Conservation (phyloP, 2,797 vertebrate genomes). For the Lepilemur septentrionalis region DNA sequence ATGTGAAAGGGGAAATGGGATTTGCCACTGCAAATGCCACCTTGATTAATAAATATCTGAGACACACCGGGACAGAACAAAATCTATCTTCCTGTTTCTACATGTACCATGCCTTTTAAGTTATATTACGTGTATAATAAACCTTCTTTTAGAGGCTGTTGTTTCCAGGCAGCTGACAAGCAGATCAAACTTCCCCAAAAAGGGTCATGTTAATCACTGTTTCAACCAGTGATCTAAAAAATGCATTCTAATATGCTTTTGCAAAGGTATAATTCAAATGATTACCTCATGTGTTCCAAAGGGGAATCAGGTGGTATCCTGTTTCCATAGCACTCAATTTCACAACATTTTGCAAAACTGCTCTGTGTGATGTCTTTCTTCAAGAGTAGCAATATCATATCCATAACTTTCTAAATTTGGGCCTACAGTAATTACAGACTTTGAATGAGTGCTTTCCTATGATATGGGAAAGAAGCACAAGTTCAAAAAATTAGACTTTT, state of each 20-base stretch:
- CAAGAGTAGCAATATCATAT: constrained; percentile 66
- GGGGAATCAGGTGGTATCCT: constrained; percentile 55
- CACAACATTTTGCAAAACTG: constrained; percentile 71
- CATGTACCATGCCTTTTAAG: neutral
- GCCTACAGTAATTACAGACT: constrained; percentile 70
- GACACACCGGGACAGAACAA: neutral
- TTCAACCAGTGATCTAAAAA: constrained; percentile 66
- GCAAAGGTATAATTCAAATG: constrained; percentile 77
- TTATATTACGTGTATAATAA: constrained; percentile 61
- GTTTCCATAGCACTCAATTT: constrained; percentile 73
- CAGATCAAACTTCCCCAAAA: constrained; percentile 53
- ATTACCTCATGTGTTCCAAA: constrained; percentile 70
- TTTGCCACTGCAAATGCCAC: constrained; percentile 52
- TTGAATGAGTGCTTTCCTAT: constrained; percentile 67
- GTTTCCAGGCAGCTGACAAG: constrained; percentile 59
- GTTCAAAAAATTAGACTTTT: constrained; percentile 61
- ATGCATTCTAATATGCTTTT: constrained; percentile 66
- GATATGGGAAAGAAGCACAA: constrained; percentile 46
- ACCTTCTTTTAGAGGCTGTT: constrained; percentile 52
- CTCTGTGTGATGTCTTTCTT: constrained; percentile 70
- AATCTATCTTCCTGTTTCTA: neutral
- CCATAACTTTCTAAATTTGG: constrained; percentile 75
- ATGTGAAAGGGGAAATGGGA: constrained; percentile 28
- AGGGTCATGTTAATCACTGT: constrained; percentile 68
- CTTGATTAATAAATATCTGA: constrained; percentile 59